Percentiles rank a stretch among this genome's conserved stretches.
Evolutionary conservation across 2,113 vertebrate genomes (phyloP).

Genomic region (Maccullochella peelii): DNA sequence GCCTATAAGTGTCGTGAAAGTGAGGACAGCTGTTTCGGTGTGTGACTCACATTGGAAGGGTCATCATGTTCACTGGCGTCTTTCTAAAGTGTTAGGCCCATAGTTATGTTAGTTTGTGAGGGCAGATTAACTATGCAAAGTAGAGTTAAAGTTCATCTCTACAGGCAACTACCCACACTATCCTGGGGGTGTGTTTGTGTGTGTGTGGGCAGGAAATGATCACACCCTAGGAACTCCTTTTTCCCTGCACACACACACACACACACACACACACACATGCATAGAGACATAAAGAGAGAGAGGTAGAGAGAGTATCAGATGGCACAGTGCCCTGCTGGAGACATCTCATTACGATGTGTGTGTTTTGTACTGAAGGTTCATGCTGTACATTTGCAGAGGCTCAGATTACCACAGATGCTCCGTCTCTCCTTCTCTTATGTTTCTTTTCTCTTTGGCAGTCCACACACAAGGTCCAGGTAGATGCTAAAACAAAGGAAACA

Average conservation of each 20-base stretch:
- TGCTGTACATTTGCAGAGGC: slow-evolving; percentile 45
- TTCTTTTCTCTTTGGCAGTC: background rate
- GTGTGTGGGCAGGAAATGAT: slow-evolving; percentile 39
- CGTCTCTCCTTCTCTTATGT: background rate
- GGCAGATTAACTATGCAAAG: slow-evolving; percentile 40
- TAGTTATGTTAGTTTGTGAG: background rate
- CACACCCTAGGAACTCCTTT: slow-evolving; percentile 35
- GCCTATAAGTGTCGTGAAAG: background rate
- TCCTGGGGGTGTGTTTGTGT: slow-evolving; percentile 5
- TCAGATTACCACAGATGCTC: slow-evolving; percentile 46
- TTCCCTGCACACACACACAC: slow-evolving; percentile 32
- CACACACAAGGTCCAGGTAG: background rate
- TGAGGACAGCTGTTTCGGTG: background rate
- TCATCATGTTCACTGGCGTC: background rate
- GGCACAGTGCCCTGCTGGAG: slow-evolving; percentile 33
- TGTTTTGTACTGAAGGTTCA: slow-evolving; percentile 57
- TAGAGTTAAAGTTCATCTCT: slow-evolving; percentile 31
- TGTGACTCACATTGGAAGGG: background rate
- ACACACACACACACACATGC: slow-evolving; percentile 41
- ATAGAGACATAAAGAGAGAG: slow-evolving; percentile 21
- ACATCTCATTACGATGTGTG: slow-evolving; percentile 56
- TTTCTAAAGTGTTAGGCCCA: background rate
- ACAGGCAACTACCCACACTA: slow-evolving; percentile 5
- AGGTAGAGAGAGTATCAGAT: slow-evolving; percentile 53
- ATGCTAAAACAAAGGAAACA: background rate